Percentiles rank a stretch among this genome's conserved stretches.
Conservation (phyloP, 2,113 vertebrate species). For the Platanista minor region DNA sequence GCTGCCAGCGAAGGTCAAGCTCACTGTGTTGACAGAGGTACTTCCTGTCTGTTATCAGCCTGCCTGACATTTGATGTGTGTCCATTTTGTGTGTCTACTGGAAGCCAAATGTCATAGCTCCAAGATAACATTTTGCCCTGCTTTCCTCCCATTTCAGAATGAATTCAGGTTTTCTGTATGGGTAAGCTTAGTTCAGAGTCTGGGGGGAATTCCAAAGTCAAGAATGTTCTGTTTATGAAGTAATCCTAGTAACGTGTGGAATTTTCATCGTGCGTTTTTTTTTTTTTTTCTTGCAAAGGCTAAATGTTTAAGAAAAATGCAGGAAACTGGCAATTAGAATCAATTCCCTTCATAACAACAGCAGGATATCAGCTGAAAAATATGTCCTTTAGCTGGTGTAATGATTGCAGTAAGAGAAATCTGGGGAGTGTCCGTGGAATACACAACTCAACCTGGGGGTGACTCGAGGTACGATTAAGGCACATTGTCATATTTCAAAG, state of each 20-base stretch:
- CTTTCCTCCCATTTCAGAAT: constrained; percentile 64
- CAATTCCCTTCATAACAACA: constrained; percentile 49
- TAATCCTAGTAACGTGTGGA: constrained; percentile 69
- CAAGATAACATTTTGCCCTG: constrained; percentile 77
- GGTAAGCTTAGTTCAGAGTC: constrained; percentile 39
- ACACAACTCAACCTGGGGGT: neutral
- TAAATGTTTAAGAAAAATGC: constrained; percentile 65
- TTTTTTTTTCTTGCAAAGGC: neutral
- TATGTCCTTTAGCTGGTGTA: constrained; percentile 43
- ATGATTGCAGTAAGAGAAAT: constrained; percentile 38
- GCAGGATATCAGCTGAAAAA: constrained; percentile 63
- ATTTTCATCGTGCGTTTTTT: constrained; percentile 53
- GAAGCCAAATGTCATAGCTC: constrained; percentile 77
- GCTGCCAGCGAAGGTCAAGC: constrained; percentile 80
- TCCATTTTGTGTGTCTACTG: constrained; percentile 81
- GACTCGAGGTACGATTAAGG: neutral
- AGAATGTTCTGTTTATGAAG: constrained; percentile 62
- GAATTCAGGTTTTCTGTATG: constrained; percentile 64
- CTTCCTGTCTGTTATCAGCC: constrained; percentile 89
- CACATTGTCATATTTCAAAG: neutral
- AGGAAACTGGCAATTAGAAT: constrained; percentile 69
- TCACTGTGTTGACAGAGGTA: constrained; percentile 87
- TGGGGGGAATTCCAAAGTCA: constrained; percentile 67
- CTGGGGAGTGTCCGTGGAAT: neutral
- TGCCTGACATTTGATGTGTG: constrained; percentile 82